Base-by-base conservation (phyloP, 2,797 vertebrate species). In the Hoplostethus mediterraneus region DNA sequence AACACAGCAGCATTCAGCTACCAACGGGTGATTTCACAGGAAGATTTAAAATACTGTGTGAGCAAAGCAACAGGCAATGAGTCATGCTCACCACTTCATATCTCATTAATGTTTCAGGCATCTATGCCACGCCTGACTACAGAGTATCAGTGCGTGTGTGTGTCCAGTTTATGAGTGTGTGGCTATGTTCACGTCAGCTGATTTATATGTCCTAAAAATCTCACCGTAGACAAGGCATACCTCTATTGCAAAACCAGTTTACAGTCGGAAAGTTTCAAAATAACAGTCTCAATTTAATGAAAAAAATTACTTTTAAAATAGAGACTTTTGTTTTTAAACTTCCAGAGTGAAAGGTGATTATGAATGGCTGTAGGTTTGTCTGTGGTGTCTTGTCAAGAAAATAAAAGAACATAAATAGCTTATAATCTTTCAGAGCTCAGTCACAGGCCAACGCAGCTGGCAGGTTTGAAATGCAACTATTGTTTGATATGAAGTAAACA, bases 1-100 rank as follows among this genome's bases (percentile, higher is more conserved):
- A 86, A 71, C 67, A 72, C 51, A 1, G 9, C 52, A 54, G 42
- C 53, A 9, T 67, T 72, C 36, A 73, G 63, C 47, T 62, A 61
- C 47, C 63, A 78, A 79, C 8, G 31, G 48, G 58, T 33, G 79
- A 91, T 83, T 90, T 92, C 78, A 82, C 85, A 89, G 61, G 45
- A 49, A 77, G 67, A 28, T 67, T 69, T 72, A 9, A 87, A 71
- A 89, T 89, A 79, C 78, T 75, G 77, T 17, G 48, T 36, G 63
- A 83, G 80, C 14, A 68, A 77, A 70, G 76, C 45, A 78, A 72
- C 36, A 11, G 16, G 62, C 77, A 52, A 3, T 84, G 81, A 90
- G 74, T 91, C 83, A 87, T 62, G 64, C 66, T 48, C 49, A 53
- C 71, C 66, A 74, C 71, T 73, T 85, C 78, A 81, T 83, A 67